These are phyloP conservation scores for Quiscalus mexicanus DNA, from an alignment of 2,113 vertebrate species.

Conservation along the genomic window DNA sequence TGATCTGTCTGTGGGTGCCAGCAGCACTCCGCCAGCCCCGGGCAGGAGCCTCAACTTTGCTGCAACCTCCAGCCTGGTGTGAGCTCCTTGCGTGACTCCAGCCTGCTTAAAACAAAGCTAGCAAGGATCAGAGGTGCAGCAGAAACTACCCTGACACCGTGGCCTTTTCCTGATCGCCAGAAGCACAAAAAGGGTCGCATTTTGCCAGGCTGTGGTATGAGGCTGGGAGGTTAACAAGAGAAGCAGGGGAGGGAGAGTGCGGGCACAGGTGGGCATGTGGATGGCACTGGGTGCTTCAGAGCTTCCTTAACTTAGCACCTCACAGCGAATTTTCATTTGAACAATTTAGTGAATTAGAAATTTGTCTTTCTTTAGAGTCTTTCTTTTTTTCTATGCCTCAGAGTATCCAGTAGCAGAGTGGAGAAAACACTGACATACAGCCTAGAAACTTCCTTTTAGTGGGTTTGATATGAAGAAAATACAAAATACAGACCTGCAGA, in stretches of 20 bases:
- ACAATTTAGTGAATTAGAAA: conserved; percentile 43
- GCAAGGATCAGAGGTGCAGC: neutral
- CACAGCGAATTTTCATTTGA: conserved; percentile 2
- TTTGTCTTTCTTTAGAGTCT: conserved; percentile 23
- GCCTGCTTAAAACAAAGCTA: neutral
- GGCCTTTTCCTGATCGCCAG: neutral
- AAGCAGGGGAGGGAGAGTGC: neutral
- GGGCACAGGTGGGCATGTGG: rapidly evolving
- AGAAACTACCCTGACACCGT: neutral
- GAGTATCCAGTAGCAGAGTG: neutral
- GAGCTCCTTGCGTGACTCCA: neutral
- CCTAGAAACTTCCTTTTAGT: conserved; percentile 30
- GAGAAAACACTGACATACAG: conserved; percentile 33
- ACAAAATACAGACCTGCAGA: conserved; percentile 49
- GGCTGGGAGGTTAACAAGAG: neutral
- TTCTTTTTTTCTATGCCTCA: neutral
- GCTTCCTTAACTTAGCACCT: conserved; percentile 26
- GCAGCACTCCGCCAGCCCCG: neutral
- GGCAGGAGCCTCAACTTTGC: neutral
- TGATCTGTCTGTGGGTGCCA: neutral
- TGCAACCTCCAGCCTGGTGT: neutral
- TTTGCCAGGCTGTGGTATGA: neutral
- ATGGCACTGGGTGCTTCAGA: neutral
- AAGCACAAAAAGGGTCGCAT: neutral
- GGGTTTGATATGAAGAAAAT: conserved; percentile 50